Evolutionary conservation across 2,888 invertebrate species (phyloP).

Genomic region (Drosophila lacicola): DNA sequence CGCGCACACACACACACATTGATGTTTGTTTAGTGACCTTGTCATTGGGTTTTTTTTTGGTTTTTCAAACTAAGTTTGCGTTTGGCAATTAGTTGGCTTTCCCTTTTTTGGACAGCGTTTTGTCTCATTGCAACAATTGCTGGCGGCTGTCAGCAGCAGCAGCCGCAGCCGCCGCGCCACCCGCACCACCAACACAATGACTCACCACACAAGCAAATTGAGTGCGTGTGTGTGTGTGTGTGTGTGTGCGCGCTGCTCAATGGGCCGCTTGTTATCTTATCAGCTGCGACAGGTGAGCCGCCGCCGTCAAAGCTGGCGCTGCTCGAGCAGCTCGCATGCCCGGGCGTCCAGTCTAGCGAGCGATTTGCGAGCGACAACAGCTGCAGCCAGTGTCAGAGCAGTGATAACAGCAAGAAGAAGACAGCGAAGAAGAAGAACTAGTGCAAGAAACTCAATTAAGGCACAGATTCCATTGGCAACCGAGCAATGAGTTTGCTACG

Average conservation of each 20-base stretch:
- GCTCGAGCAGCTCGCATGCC: slow-evolving; percentile 7
- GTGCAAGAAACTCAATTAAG: no score
- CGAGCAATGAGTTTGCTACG: slow-evolving; percentile 67
- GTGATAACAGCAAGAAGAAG: background rate
- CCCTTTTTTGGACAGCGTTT: slow-evolving; percentile 43
- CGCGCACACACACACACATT: background rate
- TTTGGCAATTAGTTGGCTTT: slow-evolving; percentile 37
- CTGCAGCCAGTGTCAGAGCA: slow-evolving; percentile 1
- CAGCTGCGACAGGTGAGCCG: slow-evolving; percentile 39
- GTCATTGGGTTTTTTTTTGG: slow-evolving; percentile 8
- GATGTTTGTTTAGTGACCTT: slow-evolving; percentile 29
- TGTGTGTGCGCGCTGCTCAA: slow-evolving; percentile 17
- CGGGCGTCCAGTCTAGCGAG: slow-evolving; percentile 45
- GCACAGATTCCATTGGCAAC: background rate
- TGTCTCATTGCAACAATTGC: slow-evolving; percentile 29
- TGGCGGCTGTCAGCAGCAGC: slow-evolving; percentile 15
- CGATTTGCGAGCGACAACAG: slow-evolving; percentile 43
- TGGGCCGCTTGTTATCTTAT: slow-evolving; percentile 60
- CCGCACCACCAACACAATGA: slow-evolving; percentile 28
- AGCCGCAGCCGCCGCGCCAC: background rate
- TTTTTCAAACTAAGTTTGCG: slow-evolving; percentile 14
- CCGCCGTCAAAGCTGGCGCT: slow-evolving; percentile 16
- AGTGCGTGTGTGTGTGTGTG: background rate
- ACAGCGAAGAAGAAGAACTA: background rate
- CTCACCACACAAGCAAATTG: slow-evolving; percentile 22